Evolutionary conservation across 2,888 invertebrate species (phyloP).

Genomic region (Drosophila stalkeri): DNA sequence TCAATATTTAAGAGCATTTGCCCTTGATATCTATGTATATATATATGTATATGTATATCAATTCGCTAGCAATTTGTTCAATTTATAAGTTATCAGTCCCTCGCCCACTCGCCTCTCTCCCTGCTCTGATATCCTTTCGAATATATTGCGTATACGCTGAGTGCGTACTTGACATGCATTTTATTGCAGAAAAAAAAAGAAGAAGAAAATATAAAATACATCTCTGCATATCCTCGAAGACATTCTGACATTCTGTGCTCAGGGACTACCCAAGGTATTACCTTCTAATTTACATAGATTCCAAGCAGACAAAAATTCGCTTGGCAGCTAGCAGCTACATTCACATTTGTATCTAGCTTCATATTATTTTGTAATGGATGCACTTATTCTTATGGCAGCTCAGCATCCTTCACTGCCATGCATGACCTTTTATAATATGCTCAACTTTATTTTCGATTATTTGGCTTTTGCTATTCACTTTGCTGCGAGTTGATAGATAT

Average conservation of each 20-base stretch:
- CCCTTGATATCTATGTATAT: neutral
- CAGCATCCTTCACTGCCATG: slow-evolving; percentile 8
- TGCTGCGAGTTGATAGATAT: neutral
- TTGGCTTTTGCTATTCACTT: neutral
- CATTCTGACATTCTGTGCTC: slow-evolving; percentile 25
- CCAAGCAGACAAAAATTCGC: slow-evolving; percentile 22
- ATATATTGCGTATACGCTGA: slow-evolving; percentile 59
- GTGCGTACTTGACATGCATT: slow-evolving; percentile 60
- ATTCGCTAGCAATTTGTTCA: slow-evolving; percentile 29
- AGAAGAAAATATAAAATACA: slow-evolving; percentile 32
- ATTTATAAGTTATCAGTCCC: slow-evolving; percentile 2
- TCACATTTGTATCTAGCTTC: slow-evolving; percentile 4
- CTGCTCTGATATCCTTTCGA: slow-evolving; percentile 11
- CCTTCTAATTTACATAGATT: slow-evolving; percentile 28
- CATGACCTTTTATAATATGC: neutral
- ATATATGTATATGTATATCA: slow-evolving; percentile 11
- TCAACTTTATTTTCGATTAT: neutral
- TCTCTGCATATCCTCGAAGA: slow-evolving; percentile 62
- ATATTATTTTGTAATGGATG: slow-evolving; percentile 9
- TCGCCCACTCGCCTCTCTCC: neutral
- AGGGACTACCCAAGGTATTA: slow-evolving; percentile 27
- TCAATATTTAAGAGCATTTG: neutral
- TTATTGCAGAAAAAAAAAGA: slow-evolving; percentile 48
- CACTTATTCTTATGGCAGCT: neutral
- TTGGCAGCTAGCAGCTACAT: slow-evolving; percentile 4